phyloP scores from a whole-genome alignment of 1,140 invertebrate genomes.

The Cepaea nemoralis region DNA sequence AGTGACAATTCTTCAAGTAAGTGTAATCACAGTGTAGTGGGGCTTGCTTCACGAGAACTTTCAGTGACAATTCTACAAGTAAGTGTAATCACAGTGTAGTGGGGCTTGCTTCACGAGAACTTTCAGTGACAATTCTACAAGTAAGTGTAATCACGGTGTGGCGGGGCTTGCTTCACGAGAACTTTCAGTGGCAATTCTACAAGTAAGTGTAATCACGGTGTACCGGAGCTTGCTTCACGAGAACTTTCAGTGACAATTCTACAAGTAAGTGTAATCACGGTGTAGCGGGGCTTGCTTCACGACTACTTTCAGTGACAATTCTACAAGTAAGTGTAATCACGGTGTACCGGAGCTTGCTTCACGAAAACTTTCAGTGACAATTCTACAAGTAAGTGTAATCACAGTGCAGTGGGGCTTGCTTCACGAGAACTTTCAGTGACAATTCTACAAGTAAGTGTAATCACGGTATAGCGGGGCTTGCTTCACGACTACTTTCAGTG shows the following conservation, averaged over 20 bases:
- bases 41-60: constrained; percentile 35
- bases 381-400: constrained; percentile 36
- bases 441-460: constrained; percentile 37
- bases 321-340: constrained; percentile 37
- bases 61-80: constrained; percentile 30
- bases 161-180: constrained; percentile 34
- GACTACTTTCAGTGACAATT: constrained; percentile 18
- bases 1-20: constrained; percentile 33
- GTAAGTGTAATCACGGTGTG: constrained; percentile 39
- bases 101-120: constrained; percentile 38
- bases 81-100: constrained; percentile 33
- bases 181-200: constrained; percentile 19
- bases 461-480: constrained; percentile 40
- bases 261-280: constrained; percentile 38
- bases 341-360: constrained; percentile 40
- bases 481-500: constrained; percentile 28
- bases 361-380: constrained; percentile 27
- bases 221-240: constrained; percentile 37
- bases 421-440: constrained; percentile 27
- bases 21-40: constrained; percentile 33
- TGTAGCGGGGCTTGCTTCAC: constrained; percentile 41
- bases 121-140: constrained; percentile 14
- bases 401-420: constrained; percentile 38
- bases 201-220: constrained; percentile 38
- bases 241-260: constrained; percentile 25